Evolutionary conservation across 2,888 invertebrate species (phyloP).

Genomic region (Cephus nigrinus): DNA sequence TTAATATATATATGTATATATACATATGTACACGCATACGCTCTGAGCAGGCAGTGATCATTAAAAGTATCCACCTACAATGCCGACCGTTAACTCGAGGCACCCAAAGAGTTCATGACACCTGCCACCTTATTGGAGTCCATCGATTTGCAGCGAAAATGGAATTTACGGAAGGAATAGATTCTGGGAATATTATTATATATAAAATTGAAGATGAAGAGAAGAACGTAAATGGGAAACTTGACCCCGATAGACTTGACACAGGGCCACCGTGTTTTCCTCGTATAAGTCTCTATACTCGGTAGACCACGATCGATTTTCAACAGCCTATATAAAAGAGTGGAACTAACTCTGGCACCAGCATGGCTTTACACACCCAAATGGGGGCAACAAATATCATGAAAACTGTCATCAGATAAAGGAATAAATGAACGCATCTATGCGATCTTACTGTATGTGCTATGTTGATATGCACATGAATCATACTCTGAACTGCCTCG

Average conservation of each 20-base stretch:
- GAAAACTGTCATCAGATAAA: not conserved
- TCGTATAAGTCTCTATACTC: not conserved
- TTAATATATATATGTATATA: not conserved
- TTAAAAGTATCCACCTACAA: not conserved
- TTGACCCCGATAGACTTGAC: conserved; percentile 44
- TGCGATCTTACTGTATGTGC: not conserved
- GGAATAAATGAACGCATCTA: not conserved
- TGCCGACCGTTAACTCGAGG: not conserved
- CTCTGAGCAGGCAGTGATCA: not conserved
- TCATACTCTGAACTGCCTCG: not conserved
- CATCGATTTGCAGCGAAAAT: not conserved
- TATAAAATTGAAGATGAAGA: not conserved
- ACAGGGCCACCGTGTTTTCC: conserved; percentile 21
- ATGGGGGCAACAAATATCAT: not conserved
- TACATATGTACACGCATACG: too few relatives aligned
- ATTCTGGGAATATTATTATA: not conserved
- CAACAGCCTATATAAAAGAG: not conserved
- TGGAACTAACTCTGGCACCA: not conserved
- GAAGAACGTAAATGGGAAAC: conserved; percentile 31
- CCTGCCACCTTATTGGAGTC: not conserved
- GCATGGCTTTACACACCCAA: not conserved
- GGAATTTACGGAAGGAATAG: not conserved
- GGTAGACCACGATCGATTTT: not conserved
- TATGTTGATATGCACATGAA: not conserved
- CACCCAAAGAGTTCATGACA: not conserved